These are phyloP conservation scores for Staurois parvus DNA, from an alignment of 2,797 vertebrate genomes.

Conservation along the genomic window DNA sequence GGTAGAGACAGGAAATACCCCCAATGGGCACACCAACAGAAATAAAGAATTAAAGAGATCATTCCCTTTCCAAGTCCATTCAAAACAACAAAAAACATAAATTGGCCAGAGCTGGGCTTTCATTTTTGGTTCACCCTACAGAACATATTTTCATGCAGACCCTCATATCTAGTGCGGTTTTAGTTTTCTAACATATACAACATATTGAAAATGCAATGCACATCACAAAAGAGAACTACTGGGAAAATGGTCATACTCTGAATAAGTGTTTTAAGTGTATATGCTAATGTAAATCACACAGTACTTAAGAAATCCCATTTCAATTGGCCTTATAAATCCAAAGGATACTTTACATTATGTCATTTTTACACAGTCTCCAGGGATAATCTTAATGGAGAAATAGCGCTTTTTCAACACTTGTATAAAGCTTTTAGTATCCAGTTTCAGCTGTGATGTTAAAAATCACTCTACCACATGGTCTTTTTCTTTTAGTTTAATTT, in stretches of 20 bases:
- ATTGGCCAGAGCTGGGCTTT: too few relatives aligned
- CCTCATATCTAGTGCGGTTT: background rate
- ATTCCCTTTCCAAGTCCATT: too few relatives aligned
- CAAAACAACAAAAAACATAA: too few relatives aligned
- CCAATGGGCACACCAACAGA: too few relatives aligned
- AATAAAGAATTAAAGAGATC: too few relatives aligned
- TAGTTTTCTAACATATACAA: background rate
- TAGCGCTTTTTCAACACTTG: constrained; percentile 15
- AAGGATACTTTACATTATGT: constrained; percentile 50
- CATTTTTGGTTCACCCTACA: too few relatives aligned
- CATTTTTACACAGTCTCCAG: constrained; percentile 44
- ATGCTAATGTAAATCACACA: constrained; percentile 45
- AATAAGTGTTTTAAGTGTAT: constrained; percentile 3
- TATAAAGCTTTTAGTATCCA: constrained; percentile 54
- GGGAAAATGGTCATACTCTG: background rate
- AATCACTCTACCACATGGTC: constrained; percentile 54
- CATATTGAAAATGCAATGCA: background rate
- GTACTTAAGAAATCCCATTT: constrained; percentile 44
- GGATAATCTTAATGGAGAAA: constrained; percentile 58
- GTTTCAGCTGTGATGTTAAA: constrained; percentile 44
- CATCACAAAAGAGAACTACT: background rate
- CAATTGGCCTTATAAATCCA: constrained; percentile 58
- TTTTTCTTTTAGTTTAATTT: constrained; percentile 61
- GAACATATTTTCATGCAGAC: background rate
- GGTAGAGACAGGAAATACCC: too few relatives aligned